Conservation (phyloP, 2,797 vertebrate species). For the Pempheris klunzingeri region DNA sequence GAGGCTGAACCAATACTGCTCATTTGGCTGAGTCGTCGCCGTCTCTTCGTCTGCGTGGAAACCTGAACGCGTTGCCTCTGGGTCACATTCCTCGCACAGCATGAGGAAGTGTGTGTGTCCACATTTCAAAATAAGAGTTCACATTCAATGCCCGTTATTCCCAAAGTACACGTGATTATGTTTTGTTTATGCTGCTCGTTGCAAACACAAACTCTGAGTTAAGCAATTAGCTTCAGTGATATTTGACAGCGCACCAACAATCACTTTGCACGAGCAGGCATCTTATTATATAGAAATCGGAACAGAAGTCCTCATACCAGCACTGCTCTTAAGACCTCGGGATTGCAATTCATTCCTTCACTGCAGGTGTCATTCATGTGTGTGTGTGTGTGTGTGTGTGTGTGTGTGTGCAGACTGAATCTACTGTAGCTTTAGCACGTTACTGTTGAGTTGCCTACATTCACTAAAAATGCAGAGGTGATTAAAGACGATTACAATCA, state of each 20-base stretch:
- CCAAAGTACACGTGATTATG: conserved; percentile 20
- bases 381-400: too few relatives aligned
- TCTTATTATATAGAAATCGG: conserved; percentile 40
- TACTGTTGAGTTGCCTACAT: conserved; percentile 65
- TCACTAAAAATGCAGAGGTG: conserved; percentile 59
- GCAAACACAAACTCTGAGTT: conserved; percentile 41
- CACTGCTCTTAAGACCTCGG: conserved; percentile 35
- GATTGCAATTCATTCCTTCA: conserved; percentile 35
- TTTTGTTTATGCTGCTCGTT: conserved; percentile 28
- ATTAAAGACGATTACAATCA: conserved; percentile 66
- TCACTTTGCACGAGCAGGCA: conserved; percentile 55
- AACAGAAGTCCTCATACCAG: conserved; percentile 25
- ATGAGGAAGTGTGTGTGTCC: conserved; percentile 16
- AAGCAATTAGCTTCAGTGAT: conserved; percentile 33
- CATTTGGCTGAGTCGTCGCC: conserved; percentile 23
- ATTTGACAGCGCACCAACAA: conserved; percentile 52
- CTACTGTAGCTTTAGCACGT: conserved; percentile 37
- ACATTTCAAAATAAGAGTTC: conserved; percentile 49
- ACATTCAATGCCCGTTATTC: conserved; percentile 17
- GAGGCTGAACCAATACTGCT: conserved; percentile 59
- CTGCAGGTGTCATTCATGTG: conserved; percentile 41
- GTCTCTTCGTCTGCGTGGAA: conserved; percentile 19
- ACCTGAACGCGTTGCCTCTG: conserved; percentile 28
- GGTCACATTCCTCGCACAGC: background rate
- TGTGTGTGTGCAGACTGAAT: conserved; percentile 23